These are phyloP conservation scores for Hypotaenidia philippensis DNA, from an alignment of 2,797 vertebrate species.

Conservation along the genomic window DNA sequence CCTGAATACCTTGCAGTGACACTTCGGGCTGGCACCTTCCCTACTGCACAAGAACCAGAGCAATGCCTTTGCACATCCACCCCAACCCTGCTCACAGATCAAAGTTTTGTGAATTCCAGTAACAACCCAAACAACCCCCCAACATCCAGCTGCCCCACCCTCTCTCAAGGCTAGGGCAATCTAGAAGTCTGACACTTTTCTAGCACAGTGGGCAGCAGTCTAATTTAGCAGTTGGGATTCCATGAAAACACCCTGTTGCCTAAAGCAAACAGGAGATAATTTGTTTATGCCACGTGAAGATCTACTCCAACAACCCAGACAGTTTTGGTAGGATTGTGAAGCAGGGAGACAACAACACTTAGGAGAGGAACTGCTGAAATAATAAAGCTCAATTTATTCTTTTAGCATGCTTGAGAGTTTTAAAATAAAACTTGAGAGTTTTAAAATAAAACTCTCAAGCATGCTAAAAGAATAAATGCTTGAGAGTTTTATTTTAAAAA, in stretches of 20 bases:
- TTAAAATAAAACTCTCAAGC: no score
- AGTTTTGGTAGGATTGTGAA: not conserved
- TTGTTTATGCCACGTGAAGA: not conserved
- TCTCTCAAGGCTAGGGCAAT: no score
- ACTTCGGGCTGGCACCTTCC: not conserved
- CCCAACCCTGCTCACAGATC: not conserved
- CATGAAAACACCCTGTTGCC: not conserved
- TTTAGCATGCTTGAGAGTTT: not conserved
- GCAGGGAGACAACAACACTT: not conserved
- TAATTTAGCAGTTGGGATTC: fast-evolving
- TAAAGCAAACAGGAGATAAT: not conserved
- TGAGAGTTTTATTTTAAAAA: not conserved
- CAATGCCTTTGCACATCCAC: not conserved
- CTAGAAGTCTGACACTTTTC: not conserved
- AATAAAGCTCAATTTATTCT: not conserved
- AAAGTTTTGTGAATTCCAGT: not conserved
- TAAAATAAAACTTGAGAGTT: not conserved
- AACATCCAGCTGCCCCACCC: not conserved
- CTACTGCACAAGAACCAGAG: fast-evolving
- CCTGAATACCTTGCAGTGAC: not conserved
- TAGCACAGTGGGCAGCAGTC: not conserved
- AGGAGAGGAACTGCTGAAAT: not conserved
- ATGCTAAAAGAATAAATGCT: no score
- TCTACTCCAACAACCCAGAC: not conserved
- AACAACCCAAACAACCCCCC: not conserved